These are phyloP conservation scores for Ophioninae sp. DNA, from an alignment of 2,888 invertebrate genomes.

Conservation along the genomic window DNA sequence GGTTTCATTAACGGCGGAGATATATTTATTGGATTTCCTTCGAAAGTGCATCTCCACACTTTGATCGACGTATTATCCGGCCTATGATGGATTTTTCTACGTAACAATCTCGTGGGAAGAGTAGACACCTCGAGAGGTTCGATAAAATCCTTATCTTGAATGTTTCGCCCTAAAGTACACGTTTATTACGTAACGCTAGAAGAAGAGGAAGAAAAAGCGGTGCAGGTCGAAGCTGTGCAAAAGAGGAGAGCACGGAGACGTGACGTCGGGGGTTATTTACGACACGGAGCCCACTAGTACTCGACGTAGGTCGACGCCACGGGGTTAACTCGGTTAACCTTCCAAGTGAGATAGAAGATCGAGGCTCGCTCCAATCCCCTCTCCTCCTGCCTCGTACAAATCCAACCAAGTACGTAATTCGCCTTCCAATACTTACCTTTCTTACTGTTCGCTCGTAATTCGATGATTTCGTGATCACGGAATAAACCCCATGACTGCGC, in stretches of 20 bases:
- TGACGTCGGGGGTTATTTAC: conserved; percentile 70
- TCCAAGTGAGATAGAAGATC: conserved; percentile 61
- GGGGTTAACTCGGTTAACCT: conserved; percentile 77
- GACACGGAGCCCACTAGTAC: conserved; percentile 64
- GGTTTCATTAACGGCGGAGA: conserved; percentile 16
- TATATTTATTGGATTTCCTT: conserved; percentile 47
- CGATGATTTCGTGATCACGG: neutral
- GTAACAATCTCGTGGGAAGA: neutral
- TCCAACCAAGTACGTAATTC: conserved; percentile 39
- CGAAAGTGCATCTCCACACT: conserved; percentile 6
- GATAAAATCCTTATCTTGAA: conserved; percentile 23
- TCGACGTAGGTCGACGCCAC: conserved; percentile 67
- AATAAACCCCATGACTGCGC: neutral
- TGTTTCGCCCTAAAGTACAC: conserved; percentile 10
- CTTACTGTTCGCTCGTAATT: neutral
- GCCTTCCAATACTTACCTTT: conserved; percentile 25
- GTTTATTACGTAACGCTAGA: conserved; percentile 3
- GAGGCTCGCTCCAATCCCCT: conserved; percentile 56
- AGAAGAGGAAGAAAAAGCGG: neutral
- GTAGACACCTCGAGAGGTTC: neutral
- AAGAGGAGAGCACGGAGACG: conserved; percentile 42
- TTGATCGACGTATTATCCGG: conserved; percentile 2
- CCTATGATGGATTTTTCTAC: neutral
- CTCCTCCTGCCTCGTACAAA: conserved; percentile 35
- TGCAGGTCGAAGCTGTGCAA: conserved; percentile 33